Evolutionary conservation across 2,888 invertebrate genomes (phyloP).

Genomic region (Cordilura impudica): DNA sequence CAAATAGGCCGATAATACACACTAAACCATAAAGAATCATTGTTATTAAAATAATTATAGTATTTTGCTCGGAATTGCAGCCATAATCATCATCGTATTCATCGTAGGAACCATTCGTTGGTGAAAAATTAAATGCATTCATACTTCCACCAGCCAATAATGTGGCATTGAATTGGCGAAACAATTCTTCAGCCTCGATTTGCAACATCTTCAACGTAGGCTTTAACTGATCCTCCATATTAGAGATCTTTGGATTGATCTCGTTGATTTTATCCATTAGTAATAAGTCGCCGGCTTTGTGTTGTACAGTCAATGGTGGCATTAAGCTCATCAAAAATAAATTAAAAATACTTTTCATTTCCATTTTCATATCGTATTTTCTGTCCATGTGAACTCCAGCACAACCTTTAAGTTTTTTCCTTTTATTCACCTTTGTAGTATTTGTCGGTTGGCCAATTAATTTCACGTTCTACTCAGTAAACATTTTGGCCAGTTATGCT

Average conservation of each 20-base stretch:
- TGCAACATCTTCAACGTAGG: slow-evolving; percentile 57
- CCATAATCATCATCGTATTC: slow-evolving; percentile 57
- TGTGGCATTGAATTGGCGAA: slow-evolving; percentile 66
- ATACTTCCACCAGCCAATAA: slow-evolving; percentile 37
- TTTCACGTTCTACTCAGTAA: slow-evolving; percentile 35
- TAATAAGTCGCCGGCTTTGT: slow-evolving; percentile 41
- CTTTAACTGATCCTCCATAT: slow-evolving; percentile 39
- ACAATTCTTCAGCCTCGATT: slow-evolving; percentile 63
- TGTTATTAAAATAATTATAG: slow-evolving; percentile 80
- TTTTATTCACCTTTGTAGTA: background rate
- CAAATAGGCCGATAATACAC: slow-evolving; percentile 90
- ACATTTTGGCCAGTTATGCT: slow-evolving; percentile 15
- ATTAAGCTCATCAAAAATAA: slow-evolving; percentile 72
- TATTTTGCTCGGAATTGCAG: slow-evolving; percentile 80
- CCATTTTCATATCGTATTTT: background rate
- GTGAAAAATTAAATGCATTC: slow-evolving; percentile 60
- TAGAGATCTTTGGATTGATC: slow-evolving; percentile 1
- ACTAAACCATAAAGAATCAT: slow-evolving; percentile 90
- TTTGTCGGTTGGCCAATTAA: background rate
- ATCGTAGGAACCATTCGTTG: slow-evolving; percentile 43
- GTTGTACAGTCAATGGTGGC: slow-evolving; percentile 69
- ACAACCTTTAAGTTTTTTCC: no score
- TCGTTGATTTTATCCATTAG: slow-evolving; percentile 45
- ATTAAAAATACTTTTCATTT: slow-evolving; percentile 33
- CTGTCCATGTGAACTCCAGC: background rate